Evolutionary conservation across 1,140 invertebrate species (phyloP).

Genomic region (Drosophila persimilis): DNA sequence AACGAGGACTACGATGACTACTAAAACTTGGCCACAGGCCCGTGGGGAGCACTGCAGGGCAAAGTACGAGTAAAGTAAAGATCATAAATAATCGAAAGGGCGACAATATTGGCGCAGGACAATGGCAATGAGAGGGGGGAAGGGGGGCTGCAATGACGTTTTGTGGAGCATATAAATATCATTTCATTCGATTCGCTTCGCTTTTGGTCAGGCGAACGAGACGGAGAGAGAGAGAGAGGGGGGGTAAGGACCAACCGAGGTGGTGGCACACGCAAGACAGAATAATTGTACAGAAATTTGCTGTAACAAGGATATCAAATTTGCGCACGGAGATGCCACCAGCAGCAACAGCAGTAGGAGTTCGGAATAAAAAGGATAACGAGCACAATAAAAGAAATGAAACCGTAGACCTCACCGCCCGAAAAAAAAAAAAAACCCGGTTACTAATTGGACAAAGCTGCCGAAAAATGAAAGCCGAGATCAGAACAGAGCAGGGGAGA

Average conservation of each 20-base stretch:
- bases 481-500: constrained; percentile 25
- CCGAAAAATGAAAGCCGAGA: constrained; percentile 66
- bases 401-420: constrained; percentile 65
- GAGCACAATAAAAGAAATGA: constrained; percentile 82
- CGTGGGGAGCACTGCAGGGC: constrained; percentile 63
- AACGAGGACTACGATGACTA: constrained; percentile 58
- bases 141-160: constrained; percentile 46
- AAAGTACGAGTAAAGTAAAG: constrained; percentile 42
- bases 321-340: constrained; percentile 59
- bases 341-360: constrained; percentile 3
- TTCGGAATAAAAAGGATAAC: constrained; percentile 77
- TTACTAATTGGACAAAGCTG: constrained; percentile 81
- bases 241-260: constrained; percentile 1
- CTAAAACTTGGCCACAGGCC: constrained; percentile 81
- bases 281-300: constrained; percentile 81
- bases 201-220: constrained; percentile 24
- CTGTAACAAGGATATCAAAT: constrained; percentile 81
- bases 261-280: constrained; percentile 35
- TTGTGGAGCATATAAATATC: constrained; percentile 61
- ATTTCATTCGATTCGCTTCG: constrained; percentile 45
- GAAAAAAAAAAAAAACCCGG: constrained; percentile 55
- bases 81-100: constrained; percentile 81
- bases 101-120: constrained; percentile 76
- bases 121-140: constrained; percentile 32
- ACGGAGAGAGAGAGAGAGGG: constrained; percentile 4